Percentiles rank a stretch among this genome's conserved stretches.
Conservation (phyloP, 1,140 invertebrate species). For the Linepithema humile region DNA sequence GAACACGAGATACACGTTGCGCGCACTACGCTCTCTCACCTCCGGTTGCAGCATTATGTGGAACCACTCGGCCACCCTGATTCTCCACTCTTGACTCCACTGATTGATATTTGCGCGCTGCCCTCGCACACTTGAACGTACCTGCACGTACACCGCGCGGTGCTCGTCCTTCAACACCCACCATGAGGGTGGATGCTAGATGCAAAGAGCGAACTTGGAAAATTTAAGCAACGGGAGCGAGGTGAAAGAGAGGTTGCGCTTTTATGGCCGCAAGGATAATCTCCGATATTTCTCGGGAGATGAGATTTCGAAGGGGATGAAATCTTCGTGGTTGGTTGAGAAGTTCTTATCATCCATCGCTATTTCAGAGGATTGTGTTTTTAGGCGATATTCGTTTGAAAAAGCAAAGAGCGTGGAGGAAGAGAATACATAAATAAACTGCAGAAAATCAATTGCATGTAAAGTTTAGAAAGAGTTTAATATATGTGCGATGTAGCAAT, state of each 20-base stretch:
- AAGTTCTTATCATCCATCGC: conserved; percentile 23
- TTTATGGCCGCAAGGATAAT: conserved; percentile 16
- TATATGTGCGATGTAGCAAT: neutral
- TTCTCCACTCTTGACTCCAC: conserved; percentile 75
- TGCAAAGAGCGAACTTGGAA: conserved; percentile 21
- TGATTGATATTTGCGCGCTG: conserved; percentile 77
- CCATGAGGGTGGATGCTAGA: neutral
- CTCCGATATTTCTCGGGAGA: conserved; percentile 24
- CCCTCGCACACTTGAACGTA: conserved; percentile 46
- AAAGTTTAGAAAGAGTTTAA: neutral
- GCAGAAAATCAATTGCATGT: neutral
- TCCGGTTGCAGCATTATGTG: conserved; percentile 73
- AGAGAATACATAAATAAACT: neutral
- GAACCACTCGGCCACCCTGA: conserved; percentile 78
- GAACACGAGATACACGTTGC: conserved; percentile 61
- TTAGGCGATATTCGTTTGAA: neutral
- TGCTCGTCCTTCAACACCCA: conserved; percentile 31
- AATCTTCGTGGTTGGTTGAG: conserved; percentile 5
- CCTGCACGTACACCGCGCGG: conserved; percentile 52
- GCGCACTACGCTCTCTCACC: conserved; percentile 60
- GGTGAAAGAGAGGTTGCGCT: neutral
- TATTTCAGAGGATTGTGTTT: conserved; percentile 15
- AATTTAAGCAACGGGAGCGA: conserved; percentile 37
- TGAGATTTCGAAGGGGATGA: conserved; percentile 30
- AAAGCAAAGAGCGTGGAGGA: neutral